These are phyloP conservation scores for Meloidogyne floridensis DNA, from an alignment of 1,140 invertebrate genomes.

Conservation along the genomic window DNA sequence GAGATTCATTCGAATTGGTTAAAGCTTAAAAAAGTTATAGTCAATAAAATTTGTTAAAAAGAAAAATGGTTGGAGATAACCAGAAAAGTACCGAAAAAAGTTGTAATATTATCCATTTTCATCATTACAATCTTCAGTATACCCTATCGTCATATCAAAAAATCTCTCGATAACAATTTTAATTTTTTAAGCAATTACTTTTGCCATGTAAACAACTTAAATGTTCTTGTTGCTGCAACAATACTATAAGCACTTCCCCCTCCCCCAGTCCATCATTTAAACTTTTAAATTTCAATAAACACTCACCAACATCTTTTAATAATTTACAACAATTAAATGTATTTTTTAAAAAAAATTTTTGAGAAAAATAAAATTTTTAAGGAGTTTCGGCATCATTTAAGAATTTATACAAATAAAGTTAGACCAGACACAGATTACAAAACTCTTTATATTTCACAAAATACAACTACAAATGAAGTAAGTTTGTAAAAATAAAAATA, in stretches of 20 bases:
- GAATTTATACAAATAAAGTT: constrained; percentile 48
- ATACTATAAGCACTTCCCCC: no score
- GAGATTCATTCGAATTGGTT: no score
- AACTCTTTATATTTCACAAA: constrained; percentile 39
- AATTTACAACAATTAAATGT: background rate
- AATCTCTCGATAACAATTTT: no score
- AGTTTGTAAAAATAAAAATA: constrained; percentile 12
- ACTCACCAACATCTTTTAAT: background rate
- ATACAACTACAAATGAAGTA: constrained; percentile 41
- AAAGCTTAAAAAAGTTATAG: no score
- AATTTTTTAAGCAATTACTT: background rate
- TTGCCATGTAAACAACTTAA: background rate
- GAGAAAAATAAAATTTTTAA: background rate
- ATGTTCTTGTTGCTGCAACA: background rate
- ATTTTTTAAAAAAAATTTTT: background rate
- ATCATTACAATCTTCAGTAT: no score
- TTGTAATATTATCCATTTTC: no score
- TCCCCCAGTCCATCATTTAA: no score
- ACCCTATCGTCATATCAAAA: no score
- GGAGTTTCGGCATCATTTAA: constrained; percentile 21
- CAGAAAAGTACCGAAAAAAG: no score
- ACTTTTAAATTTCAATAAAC: background rate
- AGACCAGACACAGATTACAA: constrained; percentile 57
- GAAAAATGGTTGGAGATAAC: no score
- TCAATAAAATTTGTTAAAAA: no score